Percentiles rank a stretch among this genome's conserved stretches.
Evolutionary conservation across 2,888 invertebrate species (phyloP).

Genomic region (Liodrosophila aerea): DNA sequence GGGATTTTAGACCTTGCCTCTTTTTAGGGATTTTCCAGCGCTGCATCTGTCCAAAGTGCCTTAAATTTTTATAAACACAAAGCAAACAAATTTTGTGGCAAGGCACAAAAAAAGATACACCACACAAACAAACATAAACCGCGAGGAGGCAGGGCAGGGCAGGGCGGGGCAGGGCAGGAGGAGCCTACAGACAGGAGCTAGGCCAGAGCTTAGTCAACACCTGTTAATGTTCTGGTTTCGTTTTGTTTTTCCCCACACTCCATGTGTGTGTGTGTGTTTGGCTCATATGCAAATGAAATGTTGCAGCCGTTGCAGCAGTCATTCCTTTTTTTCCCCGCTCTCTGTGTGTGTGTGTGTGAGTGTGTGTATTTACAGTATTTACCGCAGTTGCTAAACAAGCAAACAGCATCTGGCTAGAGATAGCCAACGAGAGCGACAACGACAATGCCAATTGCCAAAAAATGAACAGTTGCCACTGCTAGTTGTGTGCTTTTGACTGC

Average conservation of each 20-base stretch:
- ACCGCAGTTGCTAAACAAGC: slow-evolving; percentile 60
- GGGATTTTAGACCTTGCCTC: slow-evolving; percentile 66
- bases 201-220: slow-evolving; percentile 72
- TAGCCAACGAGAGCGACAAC: slow-evolving; percentile 51
- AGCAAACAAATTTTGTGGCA: slow-evolving; percentile 68
- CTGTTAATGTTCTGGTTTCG: slow-evolving; percentile 69
- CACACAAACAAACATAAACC: slow-evolving; percentile 19
- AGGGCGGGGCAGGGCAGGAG: slow-evolving; percentile 10
- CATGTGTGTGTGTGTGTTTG: slow-evolving; percentile 1
- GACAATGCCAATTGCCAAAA: slow-evolving; percentile 40
- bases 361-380: slow-evolving; percentile 43
- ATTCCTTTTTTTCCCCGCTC: slow-evolving; percentile 6
- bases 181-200: slow-evolving; percentile 9
- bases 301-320: slow-evolving; percentile 37
- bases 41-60: slow-evolving; percentile 62
- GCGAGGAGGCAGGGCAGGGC: neutral
- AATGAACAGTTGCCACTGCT: slow-evolving; percentile 27
- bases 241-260: slow-evolving; percentile 24
- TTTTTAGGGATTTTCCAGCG: slow-evolving; percentile 60
- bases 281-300: slow-evolving; percentile 68
- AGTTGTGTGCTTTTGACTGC: slow-evolving; percentile 20
- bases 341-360: neutral
- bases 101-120: slow-evolving; percentile 6
- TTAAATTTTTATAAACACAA: slow-evolving; percentile 77
- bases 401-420: slow-evolving; percentile 60